These are phyloP conservation scores for Balaenoptera acutorostrata DNA, from an alignment of 2,113 vertebrate genomes.

Conservation along the genomic window DNA sequence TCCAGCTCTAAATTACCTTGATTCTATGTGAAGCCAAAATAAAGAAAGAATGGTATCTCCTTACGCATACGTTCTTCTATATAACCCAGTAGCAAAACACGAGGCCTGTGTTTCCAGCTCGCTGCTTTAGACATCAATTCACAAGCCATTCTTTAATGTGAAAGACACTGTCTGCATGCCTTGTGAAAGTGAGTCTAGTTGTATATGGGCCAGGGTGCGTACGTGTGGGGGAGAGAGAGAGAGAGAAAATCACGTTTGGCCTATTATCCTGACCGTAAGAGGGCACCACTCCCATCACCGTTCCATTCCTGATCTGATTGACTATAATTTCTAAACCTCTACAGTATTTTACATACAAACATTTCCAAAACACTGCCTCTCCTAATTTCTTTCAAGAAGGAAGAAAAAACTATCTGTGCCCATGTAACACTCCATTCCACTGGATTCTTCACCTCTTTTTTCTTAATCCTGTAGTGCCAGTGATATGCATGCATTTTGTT, in stretches of 20 bases:
- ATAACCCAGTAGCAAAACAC: not conserved
- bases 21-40: not conserved
- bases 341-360: not conserved
- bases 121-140: not conserved
- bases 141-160: not conserved
- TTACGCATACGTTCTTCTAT: not conserved
- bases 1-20: not conserved
- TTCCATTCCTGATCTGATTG: not conserved
- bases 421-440: not conserved
- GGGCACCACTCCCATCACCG: not conserved
- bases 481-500: not conserved
- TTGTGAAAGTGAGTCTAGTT: not conserved
- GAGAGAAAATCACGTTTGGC: not conserved
- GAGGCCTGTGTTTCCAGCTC: not conserved
- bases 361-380: not conserved
- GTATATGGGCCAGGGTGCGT: not conserved
- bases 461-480: not conserved
- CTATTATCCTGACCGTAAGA: not conserved
- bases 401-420: not conserved
- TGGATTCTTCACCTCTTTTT: not conserved
- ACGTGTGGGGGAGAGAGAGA: not conserved
- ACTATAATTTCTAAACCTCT: not conserved
- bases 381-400: not conserved
- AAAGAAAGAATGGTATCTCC: not conserved
- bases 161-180: not conserved